Evolutionary conservation across 1,140 invertebrate species (phyloP).

Genomic region (Tribolium madens): DNA sequence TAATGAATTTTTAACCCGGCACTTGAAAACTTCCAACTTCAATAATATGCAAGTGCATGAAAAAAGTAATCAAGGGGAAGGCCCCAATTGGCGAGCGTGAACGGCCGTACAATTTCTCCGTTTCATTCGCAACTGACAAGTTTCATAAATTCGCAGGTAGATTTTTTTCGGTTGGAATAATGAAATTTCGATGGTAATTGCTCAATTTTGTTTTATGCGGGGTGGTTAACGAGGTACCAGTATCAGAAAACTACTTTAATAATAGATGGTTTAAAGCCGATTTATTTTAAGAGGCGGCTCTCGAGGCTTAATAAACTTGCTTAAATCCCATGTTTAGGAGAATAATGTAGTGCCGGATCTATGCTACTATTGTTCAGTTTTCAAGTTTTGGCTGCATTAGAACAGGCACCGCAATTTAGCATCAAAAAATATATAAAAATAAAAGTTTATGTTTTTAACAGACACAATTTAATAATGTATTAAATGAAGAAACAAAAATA

Average conservation of each 20-base stretch:
- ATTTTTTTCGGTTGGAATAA: not conserved
- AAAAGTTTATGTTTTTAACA: too few species aligned
- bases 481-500: too few species aligned
- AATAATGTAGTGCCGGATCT: not conserved
- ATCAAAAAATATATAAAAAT: too few species aligned
- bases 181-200: constrained; percentile 11
- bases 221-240: not conserved
- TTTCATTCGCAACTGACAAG: not conserved
- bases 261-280: constrained; percentile 8
- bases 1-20: too few species aligned
- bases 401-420: too few species aligned
- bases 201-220: not conserved
- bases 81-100: too few species aligned
- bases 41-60: not conserved
- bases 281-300: constrained; percentile 22
- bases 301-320: constrained; percentile 12
- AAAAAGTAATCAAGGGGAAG: not conserved
- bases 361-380: not conserved
- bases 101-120: not conserved
- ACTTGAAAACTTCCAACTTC: too few species aligned
- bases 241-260: constrained; percentile 13
- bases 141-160: constrained; percentile 4
- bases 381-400: too few species aligned
- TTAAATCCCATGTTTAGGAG: constrained; percentile 13
- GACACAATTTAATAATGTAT: too few species aligned